Conservation (phyloP, 1,140 invertebrate genomes). For the Temnothorax longispinosus region DNA sequence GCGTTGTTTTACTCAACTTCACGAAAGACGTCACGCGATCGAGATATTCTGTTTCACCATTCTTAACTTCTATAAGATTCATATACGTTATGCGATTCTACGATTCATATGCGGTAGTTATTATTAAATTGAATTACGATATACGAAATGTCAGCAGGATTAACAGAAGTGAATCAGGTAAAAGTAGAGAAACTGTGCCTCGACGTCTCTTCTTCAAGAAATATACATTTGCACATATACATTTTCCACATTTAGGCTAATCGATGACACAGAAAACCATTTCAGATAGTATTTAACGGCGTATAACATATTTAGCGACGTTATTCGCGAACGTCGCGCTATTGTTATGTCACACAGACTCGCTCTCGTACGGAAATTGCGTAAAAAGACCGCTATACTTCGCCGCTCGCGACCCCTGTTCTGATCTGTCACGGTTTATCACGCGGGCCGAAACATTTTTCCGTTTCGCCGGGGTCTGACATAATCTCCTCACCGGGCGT, state of each 20-base stretch:
- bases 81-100: no score
- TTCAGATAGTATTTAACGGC: neutral
- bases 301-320: neutral
- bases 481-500: slow-evolving; percentile 65
- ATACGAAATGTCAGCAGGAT: neutral
- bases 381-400: slow-evolving; percentile 9
- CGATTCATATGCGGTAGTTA: no score
- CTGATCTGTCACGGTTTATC: slow-evolving; percentile 56
- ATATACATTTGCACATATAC: neutral
- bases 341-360: neutral
- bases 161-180: neutral
- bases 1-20: neutral
- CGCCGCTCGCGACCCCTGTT: neutral
- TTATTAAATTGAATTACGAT: neutral
- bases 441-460: slow-evolving; percentile 62
- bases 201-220: neutral
- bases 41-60: neutral
- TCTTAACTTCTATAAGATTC: neutral
- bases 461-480: slow-evolving; percentile 62
- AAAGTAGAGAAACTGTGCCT: neutral
- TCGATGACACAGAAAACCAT: slow-evolving; percentile 17
- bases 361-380: neutral
- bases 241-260: neutral
- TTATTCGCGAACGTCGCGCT: neutral
- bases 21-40: neutral